These are phyloP conservation scores for Tapirus indicus DNA, from an alignment of 2,797 vertebrate genomes.

Conservation along the genomic window DNA sequence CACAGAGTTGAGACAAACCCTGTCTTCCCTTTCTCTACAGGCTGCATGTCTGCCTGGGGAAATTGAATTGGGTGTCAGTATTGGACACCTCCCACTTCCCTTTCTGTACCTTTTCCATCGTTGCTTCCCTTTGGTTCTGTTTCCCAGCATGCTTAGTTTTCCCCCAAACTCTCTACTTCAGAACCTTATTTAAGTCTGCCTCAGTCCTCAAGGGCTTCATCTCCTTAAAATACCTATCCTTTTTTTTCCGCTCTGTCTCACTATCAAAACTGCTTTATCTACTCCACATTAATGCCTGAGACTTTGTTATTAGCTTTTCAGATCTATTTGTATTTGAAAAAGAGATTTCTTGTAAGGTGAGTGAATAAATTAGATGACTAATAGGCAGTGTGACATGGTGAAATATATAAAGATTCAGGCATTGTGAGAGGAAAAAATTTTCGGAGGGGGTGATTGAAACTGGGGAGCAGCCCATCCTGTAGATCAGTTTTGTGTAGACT, in stretches of 20 bases:
- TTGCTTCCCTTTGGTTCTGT: too few relatives aligned
- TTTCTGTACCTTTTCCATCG: neutral
- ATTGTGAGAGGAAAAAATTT: neutral
- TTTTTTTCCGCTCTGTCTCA: neutral
- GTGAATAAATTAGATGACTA: constrained; percentile 46
- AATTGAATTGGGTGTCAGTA: neutral
- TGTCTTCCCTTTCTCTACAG: neutral
- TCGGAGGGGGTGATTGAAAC: neutral
- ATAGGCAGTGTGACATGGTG: neutral
- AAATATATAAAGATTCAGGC: constrained; percentile 23
- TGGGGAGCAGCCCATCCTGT: neutral
- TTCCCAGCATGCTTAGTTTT: neutral
- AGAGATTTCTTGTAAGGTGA: constrained; percentile 7
- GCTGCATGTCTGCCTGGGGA: neutral
- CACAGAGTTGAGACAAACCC: neutral
- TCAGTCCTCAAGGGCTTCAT: neutral
- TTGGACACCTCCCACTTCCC: neutral
- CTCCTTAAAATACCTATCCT: neutral
- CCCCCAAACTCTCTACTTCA: neutral
- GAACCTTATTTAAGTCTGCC: neutral
- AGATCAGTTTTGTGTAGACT: neutral
- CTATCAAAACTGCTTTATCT: neutral
- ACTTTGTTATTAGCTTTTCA: constrained; percentile 12
- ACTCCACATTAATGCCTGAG: neutral
- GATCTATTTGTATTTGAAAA: constrained; percentile 19